These are phyloP conservation scores for Chloroclystis v-ata DNA, from an alignment of 2,888 invertebrate species.

Conservation along the genomic window DNA sequence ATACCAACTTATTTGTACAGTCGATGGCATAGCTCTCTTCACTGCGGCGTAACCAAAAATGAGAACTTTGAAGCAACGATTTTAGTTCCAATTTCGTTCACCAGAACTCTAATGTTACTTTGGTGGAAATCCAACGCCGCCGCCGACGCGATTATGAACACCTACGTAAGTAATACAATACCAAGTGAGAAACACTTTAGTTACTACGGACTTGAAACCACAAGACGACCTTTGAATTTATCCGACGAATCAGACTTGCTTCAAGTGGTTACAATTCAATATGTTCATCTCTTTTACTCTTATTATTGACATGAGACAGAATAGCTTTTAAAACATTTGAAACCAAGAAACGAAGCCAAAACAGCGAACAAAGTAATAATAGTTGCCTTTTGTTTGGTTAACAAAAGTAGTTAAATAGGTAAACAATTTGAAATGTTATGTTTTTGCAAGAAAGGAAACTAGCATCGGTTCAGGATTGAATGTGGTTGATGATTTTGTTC, in stretches of 20 bases:
- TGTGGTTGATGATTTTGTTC: too few relatives aligned
- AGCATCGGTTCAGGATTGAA: too few relatives aligned
- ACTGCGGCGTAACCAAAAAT: too few relatives aligned
- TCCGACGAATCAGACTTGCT: constrained; percentile 35
- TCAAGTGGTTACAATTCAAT: constrained; percentile 40
- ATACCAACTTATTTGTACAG: background rate
- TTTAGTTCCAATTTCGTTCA: background rate
- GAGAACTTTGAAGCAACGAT: background rate
- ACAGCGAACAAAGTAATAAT: constrained; percentile 34
- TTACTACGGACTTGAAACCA: constrained; percentile 34
- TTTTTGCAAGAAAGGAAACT: too few relatives aligned
- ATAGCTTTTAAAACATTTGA: constrained; percentile 33
- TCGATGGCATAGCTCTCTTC: too few relatives aligned
- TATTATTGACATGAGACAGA: constrained; percentile 8
- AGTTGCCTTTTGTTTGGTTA: constrained; percentile 31
- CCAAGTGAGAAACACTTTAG: constrained; percentile 39
- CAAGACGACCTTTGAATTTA: constrained; percentile 43
- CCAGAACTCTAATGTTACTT: background rate
- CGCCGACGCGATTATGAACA: constrained; percentile 58
- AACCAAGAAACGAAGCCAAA: constrained; percentile 30
- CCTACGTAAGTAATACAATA: constrained; percentile 50
- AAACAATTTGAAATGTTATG: background rate
- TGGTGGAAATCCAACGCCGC: constrained; percentile 33
- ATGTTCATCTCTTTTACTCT: constrained; percentile 12
- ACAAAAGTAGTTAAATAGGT: background rate